Evolutionary conservation across 2,888 invertebrate species (phyloP).

Genomic region (Periphyllus acericola): DNA sequence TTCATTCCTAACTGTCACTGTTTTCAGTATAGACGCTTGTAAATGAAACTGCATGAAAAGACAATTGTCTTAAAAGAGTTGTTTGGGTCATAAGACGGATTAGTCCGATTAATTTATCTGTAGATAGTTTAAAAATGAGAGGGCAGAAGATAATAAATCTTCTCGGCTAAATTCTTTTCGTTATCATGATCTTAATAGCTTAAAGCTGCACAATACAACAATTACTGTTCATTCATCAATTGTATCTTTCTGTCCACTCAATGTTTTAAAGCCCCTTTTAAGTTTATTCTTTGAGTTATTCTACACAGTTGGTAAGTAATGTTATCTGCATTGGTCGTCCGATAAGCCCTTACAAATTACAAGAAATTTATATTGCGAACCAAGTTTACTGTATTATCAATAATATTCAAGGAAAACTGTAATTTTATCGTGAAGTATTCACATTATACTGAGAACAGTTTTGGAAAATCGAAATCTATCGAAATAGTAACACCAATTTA

Average conservation of each 20-base stretch:
- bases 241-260: not conserved
- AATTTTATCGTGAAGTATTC: no score
- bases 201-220: conserved; percentile 21
- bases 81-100: conserved; percentile 5
- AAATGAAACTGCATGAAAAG: not conserved
- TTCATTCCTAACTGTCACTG: not conserved
- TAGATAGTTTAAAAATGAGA: conserved; percentile 17
- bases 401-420: not conserved
- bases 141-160: conserved; percentile 41
- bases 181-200: conserved; percentile 28
- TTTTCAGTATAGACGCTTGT: not conserved
- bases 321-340: not conserved
- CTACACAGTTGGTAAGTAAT: not conserved
- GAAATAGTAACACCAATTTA: no score
- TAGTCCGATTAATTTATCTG: conserved; percentile 23
- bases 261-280: not conserved
- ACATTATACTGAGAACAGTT: no score
- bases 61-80: not conserved
- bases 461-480: no score
- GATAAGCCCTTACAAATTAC: not conserved
- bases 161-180: conserved; percentile 9
- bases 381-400: not conserved
- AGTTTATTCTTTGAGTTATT: not conserved
- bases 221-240: conserved; percentile 29
- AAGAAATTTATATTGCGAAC: conserved; percentile 5